These are phyloP conservation scores for Oryzias javanicus DNA, from an alignment of 2,113 vertebrate genomes.

Conservation along the genomic window DNA sequence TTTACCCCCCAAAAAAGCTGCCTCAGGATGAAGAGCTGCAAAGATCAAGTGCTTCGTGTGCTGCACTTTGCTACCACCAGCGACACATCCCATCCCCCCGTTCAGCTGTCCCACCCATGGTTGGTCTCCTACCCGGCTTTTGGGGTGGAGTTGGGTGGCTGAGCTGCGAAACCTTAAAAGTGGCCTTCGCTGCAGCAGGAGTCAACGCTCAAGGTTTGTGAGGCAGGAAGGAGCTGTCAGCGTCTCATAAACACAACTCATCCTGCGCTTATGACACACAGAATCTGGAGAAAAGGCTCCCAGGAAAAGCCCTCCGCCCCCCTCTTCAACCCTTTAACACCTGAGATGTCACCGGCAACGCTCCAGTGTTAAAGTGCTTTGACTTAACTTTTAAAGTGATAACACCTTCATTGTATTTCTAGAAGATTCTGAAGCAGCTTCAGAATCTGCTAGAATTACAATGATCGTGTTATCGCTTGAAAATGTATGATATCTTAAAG, in stretches of 20 bases:
- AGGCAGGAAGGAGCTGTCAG: slow-evolving; percentile 80
- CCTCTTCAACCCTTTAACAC: slow-evolving; percentile 4
- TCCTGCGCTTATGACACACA: slow-evolving; percentile 63
- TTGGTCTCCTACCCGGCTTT: slow-evolving; percentile 47
- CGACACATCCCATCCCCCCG: slow-evolving; percentile 41
- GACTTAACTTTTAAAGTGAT: too few species aligned
- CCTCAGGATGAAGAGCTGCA: slow-evolving; percentile 37
- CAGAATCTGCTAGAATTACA: too few species aligned
- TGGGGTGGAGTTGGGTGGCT: slow-evolving; percentile 62
- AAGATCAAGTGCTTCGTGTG: slow-evolving; percentile 56
- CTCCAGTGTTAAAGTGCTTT: too few species aligned
- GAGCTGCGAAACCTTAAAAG: slow-evolving; percentile 35
- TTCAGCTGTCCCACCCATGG: slow-evolving; percentile 66
- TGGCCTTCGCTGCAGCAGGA: slow-evolving; percentile 55
- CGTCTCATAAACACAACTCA: slow-evolving; percentile 74
- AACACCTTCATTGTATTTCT: too few species aligned
- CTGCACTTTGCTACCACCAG: slow-evolving; percentile 49
- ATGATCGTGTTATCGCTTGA: too few species aligned
- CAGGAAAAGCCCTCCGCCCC: slow-evolving; percentile 32
- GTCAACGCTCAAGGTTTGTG: slow-evolving; percentile 60
- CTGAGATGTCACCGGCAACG: too few species aligned
- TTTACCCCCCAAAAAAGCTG: slow-evolving; percentile 65
- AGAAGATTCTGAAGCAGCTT: too few species aligned
- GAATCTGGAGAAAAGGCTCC: slow-evolving; percentile 41
- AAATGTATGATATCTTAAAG: too few species aligned